Evolutionary conservation across 2,113 vertebrate species (phyloP).

Genomic region (Daboia siamensis): DNA sequence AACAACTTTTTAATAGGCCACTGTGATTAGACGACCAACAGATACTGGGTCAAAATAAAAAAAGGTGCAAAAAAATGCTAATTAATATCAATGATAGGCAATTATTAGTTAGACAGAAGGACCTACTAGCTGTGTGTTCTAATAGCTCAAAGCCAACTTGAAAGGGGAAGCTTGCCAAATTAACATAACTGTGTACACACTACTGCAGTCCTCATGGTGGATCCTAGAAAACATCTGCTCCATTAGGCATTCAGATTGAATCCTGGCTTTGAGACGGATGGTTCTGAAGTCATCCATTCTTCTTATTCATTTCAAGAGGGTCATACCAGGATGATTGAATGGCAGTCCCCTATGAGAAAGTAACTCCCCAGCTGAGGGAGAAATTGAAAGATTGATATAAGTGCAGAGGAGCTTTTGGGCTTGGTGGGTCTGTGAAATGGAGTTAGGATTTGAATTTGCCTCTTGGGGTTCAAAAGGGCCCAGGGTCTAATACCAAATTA

Average conservation of each 20-base stretch:
- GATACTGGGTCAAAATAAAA: conserved; percentile 91
- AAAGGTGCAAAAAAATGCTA: conserved; percentile 99
- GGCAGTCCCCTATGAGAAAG: conserved; percentile 76
- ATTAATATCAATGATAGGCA: conserved; percentile 99
- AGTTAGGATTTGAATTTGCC: background rate
- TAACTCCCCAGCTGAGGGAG: conserved; percentile 71
- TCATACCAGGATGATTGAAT: conserved; percentile 87
- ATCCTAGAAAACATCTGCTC: conserved; percentile 99
- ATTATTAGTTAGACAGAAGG: conserved; percentile 99
- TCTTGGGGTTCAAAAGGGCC: background rate
- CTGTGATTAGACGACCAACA: conserved; percentile 97
- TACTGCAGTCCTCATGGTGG: conserved; percentile 81
- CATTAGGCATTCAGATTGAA: conserved; percentile 97
- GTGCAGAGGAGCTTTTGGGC: background rate
- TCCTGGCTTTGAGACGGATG: conserved; percentile 88
- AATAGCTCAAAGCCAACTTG: conserved; percentile 95
- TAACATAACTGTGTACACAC: conserved; percentile 91
- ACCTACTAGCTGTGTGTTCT: conserved; percentile 96
- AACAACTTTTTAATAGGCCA: conserved; percentile 90
- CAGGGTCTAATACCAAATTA: background rate
- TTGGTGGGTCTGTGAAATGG: background rate
- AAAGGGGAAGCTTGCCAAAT: conserved; percentile 89
- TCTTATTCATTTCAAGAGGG: conserved; percentile 84
- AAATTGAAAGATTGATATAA: conserved; percentile 56
- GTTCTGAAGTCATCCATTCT: conserved; percentile 94